Percentiles rank a stretch among this genome's conserved stretches.
These are phyloP conservation scores for Dinomys branickii DNA, from an alignment of 2,113 vertebrate genomes.

Conservation along the genomic window DNA sequence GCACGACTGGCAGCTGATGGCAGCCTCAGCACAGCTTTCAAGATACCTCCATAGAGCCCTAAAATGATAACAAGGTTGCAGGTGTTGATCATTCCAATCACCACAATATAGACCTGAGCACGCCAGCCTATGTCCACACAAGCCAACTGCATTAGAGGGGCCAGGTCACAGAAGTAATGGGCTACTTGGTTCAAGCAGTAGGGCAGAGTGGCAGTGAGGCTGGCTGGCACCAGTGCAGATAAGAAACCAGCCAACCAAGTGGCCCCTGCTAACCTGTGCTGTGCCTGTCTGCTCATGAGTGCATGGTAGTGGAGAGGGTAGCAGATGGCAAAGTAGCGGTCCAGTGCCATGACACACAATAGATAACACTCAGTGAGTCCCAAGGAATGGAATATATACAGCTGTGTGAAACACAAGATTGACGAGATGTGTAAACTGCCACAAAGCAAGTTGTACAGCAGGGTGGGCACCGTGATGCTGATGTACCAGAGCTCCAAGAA, in stretches of 20 bases:
- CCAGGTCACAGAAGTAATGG: constrained; percentile 72
- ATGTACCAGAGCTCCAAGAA: constrained; percentile 66
- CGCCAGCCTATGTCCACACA: constrained; percentile 43
- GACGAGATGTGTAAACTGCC: neutral
- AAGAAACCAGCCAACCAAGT: constrained; percentile 59
- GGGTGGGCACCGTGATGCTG: constrained; percentile 48
- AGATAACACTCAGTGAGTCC: constrained; percentile 69
- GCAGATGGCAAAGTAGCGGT: constrained; percentile 78
- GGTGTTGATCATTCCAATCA: constrained; percentile 38
- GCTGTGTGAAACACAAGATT: constrained; percentile 65
- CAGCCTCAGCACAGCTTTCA: constrained; percentile 33
- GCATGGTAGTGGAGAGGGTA: constrained; percentile 62
- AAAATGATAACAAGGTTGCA: constrained; percentile 51
- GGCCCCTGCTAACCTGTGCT: neutral
- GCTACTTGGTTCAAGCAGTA: constrained; percentile 54
- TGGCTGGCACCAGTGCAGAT: constrained; percentile 23
- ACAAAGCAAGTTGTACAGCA: constrained; percentile 55
- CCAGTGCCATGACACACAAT: constrained; percentile 73
- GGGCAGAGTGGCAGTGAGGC: constrained; percentile 27
- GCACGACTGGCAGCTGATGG: constrained; percentile 52
- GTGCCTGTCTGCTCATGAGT: constrained; percentile 52
- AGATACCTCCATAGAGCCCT: constrained; percentile 55
- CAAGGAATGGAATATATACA: constrained; percentile 67
- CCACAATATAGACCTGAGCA: neutral
- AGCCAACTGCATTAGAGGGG: constrained; percentile 46